Percentiles rank a stretch among this genome's conserved stretches.
Evolutionary conservation across 2,113 vertebrate genomes (phyloP).

Genomic region (Oreochromis spilurus): DNA sequence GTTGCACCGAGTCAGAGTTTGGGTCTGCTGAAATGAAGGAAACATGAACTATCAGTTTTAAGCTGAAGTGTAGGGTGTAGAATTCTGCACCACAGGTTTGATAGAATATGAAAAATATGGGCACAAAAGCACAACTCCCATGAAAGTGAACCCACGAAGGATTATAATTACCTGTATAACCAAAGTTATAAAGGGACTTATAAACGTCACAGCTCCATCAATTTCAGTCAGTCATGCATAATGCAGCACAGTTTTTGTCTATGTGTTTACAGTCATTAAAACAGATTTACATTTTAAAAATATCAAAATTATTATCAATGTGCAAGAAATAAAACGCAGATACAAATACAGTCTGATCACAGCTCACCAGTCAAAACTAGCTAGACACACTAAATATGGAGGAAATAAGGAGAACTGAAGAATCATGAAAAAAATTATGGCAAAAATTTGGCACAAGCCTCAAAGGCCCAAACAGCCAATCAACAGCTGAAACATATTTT

Average conservation of each 20-base stretch:
- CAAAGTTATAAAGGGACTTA: background rate
- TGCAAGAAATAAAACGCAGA: background rate
- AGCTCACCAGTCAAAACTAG: background rate
- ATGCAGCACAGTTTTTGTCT: background rate
- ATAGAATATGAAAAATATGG: background rate
- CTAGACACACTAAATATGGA: background rate
- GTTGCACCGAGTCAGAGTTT: constrained; percentile 67
- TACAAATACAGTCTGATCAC: background rate
- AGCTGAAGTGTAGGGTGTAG: background rate
- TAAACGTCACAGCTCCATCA: background rate
- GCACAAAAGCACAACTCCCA: background rate
- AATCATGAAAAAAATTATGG: background rate
- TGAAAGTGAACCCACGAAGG: background rate
- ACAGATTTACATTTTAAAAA: background rate
- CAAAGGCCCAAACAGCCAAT: background rate
- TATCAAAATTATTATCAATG: background rate
- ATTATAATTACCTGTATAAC: background rate
- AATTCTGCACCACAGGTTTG: background rate
- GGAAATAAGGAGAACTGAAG: background rate
- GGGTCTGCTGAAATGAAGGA: constrained; percentile 64
- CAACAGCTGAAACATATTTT: background rate
- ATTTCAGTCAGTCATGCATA: background rate
- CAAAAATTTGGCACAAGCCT: background rate
- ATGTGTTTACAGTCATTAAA: background rate
- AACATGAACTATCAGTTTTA: background rate